phyloP scores from a whole-genome alignment of 2,113 vertebrate species.

The Emydocephalus ijimae region DNA sequence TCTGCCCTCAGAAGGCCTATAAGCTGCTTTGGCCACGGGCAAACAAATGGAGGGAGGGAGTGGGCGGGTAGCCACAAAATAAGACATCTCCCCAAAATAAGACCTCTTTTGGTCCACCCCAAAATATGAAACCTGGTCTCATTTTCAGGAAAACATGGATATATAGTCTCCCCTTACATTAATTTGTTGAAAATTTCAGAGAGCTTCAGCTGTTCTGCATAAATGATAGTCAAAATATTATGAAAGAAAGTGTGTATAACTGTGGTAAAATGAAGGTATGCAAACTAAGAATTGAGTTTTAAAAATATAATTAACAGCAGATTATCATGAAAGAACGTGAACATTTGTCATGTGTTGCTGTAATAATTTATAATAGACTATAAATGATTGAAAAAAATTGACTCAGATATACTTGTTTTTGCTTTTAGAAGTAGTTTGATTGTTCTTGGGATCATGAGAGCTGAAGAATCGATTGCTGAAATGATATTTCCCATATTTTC shows the following conservation, averaged over 20 bases:
- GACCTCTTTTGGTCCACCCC: too few species aligned
- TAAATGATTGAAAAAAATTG: not conserved
- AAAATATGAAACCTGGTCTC: too few species aligned
- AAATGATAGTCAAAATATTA: not conserved
- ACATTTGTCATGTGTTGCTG: not conserved
- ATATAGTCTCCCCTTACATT: not conserved
- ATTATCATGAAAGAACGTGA: not conserved
- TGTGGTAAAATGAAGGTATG: not conserved
- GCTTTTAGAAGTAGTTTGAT: not conserved
- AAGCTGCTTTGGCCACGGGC: too few species aligned
- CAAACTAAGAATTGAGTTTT: not conserved
- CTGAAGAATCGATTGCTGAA: not conserved
- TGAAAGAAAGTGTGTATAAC: not conserved
- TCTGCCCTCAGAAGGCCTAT: too few species aligned
- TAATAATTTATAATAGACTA: not conserved
- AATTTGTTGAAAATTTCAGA: not conserved
- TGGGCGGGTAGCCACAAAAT: too few species aligned
- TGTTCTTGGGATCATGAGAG: not conserved
- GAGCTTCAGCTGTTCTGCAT: too few species aligned
- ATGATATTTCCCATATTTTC: not conserved
- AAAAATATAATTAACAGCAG: slow-evolving; percentile 1
- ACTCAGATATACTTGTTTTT: not conserved
- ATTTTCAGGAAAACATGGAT: too few species aligned
- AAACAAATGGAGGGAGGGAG: too few species aligned
- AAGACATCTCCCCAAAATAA: too few species aligned